Percentiles rank a stretch among this genome's conserved stretches.
These are phyloP conservation scores for Pristiophorus japonicus DNA, from an alignment of 2,113 vertebrate genomes.

Conservation along the genomic window DNA sequence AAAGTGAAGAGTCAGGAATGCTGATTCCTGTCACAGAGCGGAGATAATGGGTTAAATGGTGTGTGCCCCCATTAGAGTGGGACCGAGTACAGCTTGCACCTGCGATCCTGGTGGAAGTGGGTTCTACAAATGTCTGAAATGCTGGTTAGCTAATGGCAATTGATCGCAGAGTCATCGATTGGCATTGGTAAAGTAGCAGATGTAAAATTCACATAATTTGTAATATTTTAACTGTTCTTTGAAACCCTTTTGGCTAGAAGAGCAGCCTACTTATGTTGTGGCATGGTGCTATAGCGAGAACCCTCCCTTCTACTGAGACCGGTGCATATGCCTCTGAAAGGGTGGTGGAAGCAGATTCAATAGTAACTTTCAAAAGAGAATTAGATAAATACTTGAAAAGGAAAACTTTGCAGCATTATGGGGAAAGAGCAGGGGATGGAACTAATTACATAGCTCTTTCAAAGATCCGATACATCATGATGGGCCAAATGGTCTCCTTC, in stretches of 20 bases:
- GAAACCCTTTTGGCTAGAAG: no score
- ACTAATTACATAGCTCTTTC: neutral
- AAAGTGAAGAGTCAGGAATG: no score
- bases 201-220: no score
- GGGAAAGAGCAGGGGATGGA: neutral
- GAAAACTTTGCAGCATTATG: neutral
- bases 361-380: neutral
- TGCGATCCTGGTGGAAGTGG: no score
- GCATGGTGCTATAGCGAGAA: neutral
- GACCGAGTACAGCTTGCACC: no score
- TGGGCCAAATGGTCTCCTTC: neutral
- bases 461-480: neutral
- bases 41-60: no score
- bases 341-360: neutral
- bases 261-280: neutral
- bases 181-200: no score
- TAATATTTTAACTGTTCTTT: no score
- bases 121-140: no score
- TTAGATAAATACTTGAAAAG: neutral
- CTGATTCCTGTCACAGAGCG: no score
- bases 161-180: no score
- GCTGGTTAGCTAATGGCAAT: neutral
- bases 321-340: neutral
- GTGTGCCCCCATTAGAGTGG: neutral
- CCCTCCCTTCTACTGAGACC: neutral